phyloP scores from a whole-genome alignment of 2,113 vertebrate genomes.

The Odontophorus gujanensis region DNA sequence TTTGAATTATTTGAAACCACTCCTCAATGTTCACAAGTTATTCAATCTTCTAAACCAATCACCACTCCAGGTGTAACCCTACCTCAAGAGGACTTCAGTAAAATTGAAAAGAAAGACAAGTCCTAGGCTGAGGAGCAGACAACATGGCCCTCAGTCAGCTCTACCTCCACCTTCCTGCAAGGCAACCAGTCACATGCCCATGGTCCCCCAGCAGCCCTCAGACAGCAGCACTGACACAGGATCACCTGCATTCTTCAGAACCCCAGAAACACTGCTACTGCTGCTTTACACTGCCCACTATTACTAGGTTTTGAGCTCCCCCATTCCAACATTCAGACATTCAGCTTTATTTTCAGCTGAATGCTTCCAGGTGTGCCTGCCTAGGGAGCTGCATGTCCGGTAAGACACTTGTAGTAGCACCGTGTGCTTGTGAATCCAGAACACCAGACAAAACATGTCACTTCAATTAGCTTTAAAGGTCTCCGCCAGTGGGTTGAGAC shows the following conservation, averaged over 20 bases:
- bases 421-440: fast-evolving
- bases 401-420: fast-evolving
- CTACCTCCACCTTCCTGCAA: not conserved
- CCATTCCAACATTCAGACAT: not conserved
- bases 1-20: not conserved
- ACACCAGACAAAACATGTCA: not conserved
- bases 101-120: not conserved
- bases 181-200: not conserved
- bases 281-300: not conserved
- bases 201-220: not conserved
- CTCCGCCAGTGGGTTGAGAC: not conserved
- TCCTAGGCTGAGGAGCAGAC: not conserved
- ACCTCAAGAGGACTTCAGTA: not conserved
- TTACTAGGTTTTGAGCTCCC: not conserved
- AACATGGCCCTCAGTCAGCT: not conserved
- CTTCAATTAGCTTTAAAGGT: not conserved
- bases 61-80: no score
- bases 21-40: no score
- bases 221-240: not conserved
- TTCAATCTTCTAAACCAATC: no score
- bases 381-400: not conserved
- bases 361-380: not conserved
- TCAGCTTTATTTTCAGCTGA: not conserved
- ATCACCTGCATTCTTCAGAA: not conserved
- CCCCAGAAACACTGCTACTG: not conserved